A percentile compares a stretch with the other conserved stretches of the same genome.
phyloP scores from a whole-genome alignment of 2,797 vertebrate genomes.

The Etheostoma perlongum region DNA sequence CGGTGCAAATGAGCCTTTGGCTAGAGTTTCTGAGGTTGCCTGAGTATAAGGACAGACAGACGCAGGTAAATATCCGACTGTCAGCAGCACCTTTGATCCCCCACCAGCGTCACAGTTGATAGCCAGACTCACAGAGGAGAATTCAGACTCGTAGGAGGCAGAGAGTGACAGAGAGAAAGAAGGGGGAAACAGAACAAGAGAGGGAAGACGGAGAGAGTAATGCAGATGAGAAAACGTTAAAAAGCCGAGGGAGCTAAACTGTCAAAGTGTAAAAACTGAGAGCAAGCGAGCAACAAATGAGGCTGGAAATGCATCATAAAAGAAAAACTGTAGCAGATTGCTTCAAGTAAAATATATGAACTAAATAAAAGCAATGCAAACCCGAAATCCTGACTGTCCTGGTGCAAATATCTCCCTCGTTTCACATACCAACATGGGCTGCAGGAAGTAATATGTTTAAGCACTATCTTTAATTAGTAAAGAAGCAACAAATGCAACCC shows the following conservation, averaged over 20 bases:
- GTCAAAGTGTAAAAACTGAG: slow-evolving; percentile 1
- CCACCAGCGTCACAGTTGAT: slow-evolving; percentile 6
- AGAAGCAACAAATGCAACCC: slow-evolving; percentile 39
- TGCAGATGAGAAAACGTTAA: not conserved
- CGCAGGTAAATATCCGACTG: slow-evolving; percentile 18
- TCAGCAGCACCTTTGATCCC: slow-evolving; percentile 18
- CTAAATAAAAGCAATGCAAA: not conserved
- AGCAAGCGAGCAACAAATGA: not conserved
- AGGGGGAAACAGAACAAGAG: not conserved
- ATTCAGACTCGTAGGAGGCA: slow-evolving; percentile 4
- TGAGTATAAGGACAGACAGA: slow-evolving; percentile 10
- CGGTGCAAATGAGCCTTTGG: slow-evolving; percentile 13
- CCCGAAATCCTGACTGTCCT: not conserved
- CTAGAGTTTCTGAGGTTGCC: slow-evolving; percentile 12
- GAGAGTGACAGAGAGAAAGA: not conserved
- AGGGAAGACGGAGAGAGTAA: not conserved
- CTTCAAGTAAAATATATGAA: not conserved
- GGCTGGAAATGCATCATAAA: not conserved
- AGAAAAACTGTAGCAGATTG: not conserved
- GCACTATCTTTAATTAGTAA: slow-evolving; percentile 21
- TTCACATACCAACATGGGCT: not conserved
- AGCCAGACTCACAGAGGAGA: not conserved
- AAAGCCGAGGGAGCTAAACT: not conserved
- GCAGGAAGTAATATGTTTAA: slow-evolving; percentile 18
- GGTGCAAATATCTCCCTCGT: not conserved